Conservation (phyloP, 1,140 invertebrate genomes). For the silkworm (Bombyx mori) region DNA sequence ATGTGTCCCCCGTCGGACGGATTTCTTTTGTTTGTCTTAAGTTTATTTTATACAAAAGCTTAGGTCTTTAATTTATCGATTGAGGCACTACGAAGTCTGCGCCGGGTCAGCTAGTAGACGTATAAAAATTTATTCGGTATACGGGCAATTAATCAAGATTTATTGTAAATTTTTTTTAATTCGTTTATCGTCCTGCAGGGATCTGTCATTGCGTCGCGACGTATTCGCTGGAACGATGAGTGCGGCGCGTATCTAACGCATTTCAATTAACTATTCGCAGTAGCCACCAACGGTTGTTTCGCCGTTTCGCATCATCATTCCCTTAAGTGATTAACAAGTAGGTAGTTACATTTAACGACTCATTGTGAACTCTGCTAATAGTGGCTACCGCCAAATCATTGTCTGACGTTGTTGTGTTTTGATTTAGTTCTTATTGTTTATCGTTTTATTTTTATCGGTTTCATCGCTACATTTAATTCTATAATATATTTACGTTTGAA, state of each 20-base stretch:
- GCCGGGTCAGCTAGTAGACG: background rate
- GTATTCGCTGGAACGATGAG: constrained; percentile 2
- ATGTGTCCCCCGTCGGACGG: too few relatives aligned
- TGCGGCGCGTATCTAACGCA: background rate
- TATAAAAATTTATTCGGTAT: background rate
- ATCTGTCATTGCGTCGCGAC: background rate
- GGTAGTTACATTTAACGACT: constrained; percentile 55
- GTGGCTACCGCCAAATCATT: constrained; percentile 23
- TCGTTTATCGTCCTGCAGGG: too few relatives aligned
- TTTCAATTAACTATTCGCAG: constrained; percentile 18
- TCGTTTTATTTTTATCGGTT: background rate
- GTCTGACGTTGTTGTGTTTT: too few relatives aligned
- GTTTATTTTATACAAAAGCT: too few relatives aligned
- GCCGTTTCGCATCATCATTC: constrained; percentile 38
- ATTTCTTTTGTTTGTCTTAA: too few relatives aligned
- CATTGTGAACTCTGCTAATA: constrained; percentile 56
- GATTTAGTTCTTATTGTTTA: too few relatives aligned
- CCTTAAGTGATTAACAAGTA: constrained; percentile 41
- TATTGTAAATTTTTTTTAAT: too few relatives aligned
- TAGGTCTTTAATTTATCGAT: too few relatives aligned
- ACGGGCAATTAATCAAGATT: too few relatives aligned
- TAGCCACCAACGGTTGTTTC: constrained; percentile 17
- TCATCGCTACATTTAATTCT: too few relatives aligned
- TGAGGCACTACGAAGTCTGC: too few relatives aligned
- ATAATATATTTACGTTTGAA: too few relatives aligned